Conservation (phyloP, 2,113 vertebrate species). For the Nicator chloris region DNA sequence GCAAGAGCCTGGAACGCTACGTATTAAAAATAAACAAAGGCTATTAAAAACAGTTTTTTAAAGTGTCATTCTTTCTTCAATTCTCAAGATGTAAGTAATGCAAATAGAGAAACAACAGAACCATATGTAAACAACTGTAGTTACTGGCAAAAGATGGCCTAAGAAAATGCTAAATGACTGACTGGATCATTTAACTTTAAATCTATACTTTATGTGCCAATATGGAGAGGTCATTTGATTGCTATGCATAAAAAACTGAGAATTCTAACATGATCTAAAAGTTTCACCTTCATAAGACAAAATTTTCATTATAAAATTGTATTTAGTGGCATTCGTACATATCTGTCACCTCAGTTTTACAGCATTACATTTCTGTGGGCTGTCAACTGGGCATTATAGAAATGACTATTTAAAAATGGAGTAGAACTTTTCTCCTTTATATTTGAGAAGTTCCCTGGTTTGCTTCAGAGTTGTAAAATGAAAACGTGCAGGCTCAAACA, state of each 20-base stretch:
- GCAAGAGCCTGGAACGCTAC: slow-evolving; percentile 77
- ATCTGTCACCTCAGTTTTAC: slow-evolving; percentile 27
- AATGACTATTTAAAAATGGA: background rate
- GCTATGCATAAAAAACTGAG: slow-evolving; percentile 76
- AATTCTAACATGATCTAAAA: slow-evolving; percentile 74
- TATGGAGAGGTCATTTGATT: slow-evolving; percentile 74
- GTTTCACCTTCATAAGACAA: slow-evolving; percentile 80
- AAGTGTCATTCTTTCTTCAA: slow-evolving; percentile 66
- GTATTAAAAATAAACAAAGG: slow-evolving; percentile 83
- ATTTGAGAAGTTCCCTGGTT: background rate
- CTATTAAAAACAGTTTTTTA: slow-evolving; percentile 77
- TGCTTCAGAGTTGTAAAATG: background rate
- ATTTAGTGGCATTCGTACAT: slow-evolving; percentile 56
- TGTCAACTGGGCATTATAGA: background rate
- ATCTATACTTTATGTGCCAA: slow-evolving; percentile 75
- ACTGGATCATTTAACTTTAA: slow-evolving; percentile 78
- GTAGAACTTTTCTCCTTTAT: background rate
- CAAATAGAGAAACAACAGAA: slow-evolving; percentile 64
- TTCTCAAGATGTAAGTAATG: slow-evolving; percentile 74
- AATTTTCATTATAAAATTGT: slow-evolving; percentile 75
- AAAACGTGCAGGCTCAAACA: background rate
- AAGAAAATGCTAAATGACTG: slow-evolving; percentile 77
- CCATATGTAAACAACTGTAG: slow-evolving; percentile 57
- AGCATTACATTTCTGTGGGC: background rate
- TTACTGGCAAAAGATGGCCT: slow-evolving; percentile 66